Evolutionary conservation across 2,888 invertebrate species (phyloP).

Genomic region (Ametastegia equiseti): DNA sequence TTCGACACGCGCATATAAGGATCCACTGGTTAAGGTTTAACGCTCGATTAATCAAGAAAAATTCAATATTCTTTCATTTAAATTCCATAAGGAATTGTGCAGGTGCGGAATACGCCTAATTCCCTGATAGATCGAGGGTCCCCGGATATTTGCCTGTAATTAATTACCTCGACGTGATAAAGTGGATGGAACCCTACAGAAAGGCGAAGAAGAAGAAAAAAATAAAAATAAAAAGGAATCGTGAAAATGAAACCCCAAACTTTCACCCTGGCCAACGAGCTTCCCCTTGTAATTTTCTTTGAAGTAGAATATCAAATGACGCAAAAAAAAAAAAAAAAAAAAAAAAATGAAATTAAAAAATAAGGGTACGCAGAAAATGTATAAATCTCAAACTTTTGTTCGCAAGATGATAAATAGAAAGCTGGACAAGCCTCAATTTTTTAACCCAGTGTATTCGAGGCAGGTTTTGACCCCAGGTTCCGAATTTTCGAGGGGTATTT

Average conservation of each 20-base stretch:
- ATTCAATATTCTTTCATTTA: constrained; percentile 12
- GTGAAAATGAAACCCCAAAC: background rate
- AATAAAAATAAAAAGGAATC: background rate
- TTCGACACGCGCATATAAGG: background rate
- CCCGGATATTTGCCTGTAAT: background rate
- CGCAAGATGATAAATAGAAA: background rate
- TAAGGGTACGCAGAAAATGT: too few relatives aligned
- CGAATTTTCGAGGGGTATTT: background rate
- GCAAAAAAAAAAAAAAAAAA: background rate
- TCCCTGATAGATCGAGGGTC: background rate
- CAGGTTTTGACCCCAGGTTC: background rate
- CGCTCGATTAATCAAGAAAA: constrained; percentile 26
- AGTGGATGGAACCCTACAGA: background rate
- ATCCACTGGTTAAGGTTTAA: background rate
- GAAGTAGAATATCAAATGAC: background rate
- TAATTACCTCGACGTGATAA: constrained; percentile 11
- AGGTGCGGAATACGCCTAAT: background rate
- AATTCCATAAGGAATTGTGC: background rate
- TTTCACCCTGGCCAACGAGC: background rate
- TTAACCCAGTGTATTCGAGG: background rate
- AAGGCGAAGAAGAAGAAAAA: too few relatives aligned
- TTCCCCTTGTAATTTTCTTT: background rate
- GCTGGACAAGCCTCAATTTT: background rate
- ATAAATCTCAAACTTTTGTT: background rate
- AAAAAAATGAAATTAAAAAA: background rate